Percentiles rank a stretch among this genome's conserved stretches.
Conservation (phyloP, 2,797 vertebrate genomes). For the Scarus forsteni region DNA sequence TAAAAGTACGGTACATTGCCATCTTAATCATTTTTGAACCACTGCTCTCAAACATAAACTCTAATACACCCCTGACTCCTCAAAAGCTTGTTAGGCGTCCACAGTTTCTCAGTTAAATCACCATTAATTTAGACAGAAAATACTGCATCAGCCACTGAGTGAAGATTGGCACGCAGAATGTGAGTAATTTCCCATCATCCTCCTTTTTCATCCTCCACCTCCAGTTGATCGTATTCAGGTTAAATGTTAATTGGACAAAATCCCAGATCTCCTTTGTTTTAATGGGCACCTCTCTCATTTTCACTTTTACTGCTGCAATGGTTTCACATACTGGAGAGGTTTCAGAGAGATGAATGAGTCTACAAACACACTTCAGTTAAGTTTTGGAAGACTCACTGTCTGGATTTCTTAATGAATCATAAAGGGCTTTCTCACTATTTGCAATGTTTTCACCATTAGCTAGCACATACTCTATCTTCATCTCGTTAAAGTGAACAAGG, state of each 20-base stretch:
- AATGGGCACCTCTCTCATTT: constrained; percentile 47
- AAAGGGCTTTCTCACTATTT: constrained; percentile 39
- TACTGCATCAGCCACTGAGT: neutral
- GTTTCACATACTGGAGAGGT: constrained; percentile 26
- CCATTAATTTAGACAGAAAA: constrained; percentile 6
- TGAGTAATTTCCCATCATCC: constrained; percentile 36
- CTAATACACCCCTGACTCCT: neutral
- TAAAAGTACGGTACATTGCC: no score
- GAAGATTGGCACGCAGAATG: constrained; percentile 6
- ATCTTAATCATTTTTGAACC: no score
- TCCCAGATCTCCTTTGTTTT: constrained; percentile 51
- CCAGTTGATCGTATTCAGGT: constrained; percentile 51
- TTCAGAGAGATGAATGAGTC: constrained; percentile 40
- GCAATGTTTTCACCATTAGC: constrained; percentile 52
- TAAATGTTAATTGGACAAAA: constrained; percentile 63
- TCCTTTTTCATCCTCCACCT: constrained; percentile 28
- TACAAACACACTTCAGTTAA: constrained; percentile 26
- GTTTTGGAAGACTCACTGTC: constrained; percentile 31
- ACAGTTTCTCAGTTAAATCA: constrained; percentile 22
- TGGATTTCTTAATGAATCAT: constrained; percentile 27
- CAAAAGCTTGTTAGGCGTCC: neutral
- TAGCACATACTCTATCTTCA: constrained; percentile 52
- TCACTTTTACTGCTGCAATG: constrained; percentile 21
- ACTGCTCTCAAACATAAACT: neutral
- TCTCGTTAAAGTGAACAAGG: constrained; percentile 41